Evolutionary conservation across 1,140 invertebrate species (phyloP), one percentile per base, ranked within the genome.

Genomic region (Lordiphosa mommai): DNA sequence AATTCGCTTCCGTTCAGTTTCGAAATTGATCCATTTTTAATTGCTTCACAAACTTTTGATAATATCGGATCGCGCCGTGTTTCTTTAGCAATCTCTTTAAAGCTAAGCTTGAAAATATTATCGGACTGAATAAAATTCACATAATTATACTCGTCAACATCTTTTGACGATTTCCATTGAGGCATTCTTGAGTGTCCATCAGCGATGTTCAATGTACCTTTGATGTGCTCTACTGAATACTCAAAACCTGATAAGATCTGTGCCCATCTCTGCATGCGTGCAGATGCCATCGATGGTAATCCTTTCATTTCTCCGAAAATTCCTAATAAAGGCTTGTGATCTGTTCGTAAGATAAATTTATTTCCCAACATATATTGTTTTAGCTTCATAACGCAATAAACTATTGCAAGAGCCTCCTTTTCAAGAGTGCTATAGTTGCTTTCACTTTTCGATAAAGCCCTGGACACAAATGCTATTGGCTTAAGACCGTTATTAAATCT

Each of bases 261-360:
- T 8, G 47, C 16, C 47, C 47, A 49, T 37, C 47, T 20, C 10
- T 49, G 47, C 3, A 49, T 37, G 7, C 47, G 13, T 33, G 34
- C 32, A 7, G 34, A 13, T 40, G 49, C 36, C 49, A 51, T 51
- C 16, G 30, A n/a, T 13, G 38, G 57, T 38, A 60, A 43, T 1
- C 47, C 48, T 51, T 60, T 60, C 12, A 17, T 37, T 52, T 41
- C 32, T n/a, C 7, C 16, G 12, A 44, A 40, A 14, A 44, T 43
- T 23, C 20, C 3, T 34, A 32, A 29, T 27, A 58, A 12, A 34
- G 47, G 40, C 33, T 52, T 44, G 33, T 44, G 37, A 33, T 52
- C 44, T 50, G 33, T 33, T 6, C 33, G 12, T 23, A 59, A 23
- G 4, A 20, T 17, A 29, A 32, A n/a, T n/a, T n/a, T n/a, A n/a